Percentiles rank a stretch among this genome's conserved stretches.
Evolutionary conservation across 2,797 vertebrate species (phyloP).

Genomic region (Crenichthys baileyi): DNA sequence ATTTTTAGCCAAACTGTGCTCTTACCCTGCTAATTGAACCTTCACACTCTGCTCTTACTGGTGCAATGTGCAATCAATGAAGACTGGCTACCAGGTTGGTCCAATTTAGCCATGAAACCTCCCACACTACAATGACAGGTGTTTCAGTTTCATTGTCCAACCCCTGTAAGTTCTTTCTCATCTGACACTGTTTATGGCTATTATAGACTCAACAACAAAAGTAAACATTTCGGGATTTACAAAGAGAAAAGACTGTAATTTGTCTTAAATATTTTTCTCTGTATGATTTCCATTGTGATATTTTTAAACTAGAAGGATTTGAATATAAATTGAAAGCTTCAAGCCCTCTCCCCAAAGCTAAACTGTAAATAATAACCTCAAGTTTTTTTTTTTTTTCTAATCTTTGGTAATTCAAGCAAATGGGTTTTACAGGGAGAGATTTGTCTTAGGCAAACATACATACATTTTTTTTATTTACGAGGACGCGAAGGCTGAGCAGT

Average conservation of each 20-base stretch:
- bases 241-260: constrained; percentile 50
- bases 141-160: too few species aligned
- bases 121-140: too few species aligned
- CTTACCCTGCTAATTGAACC: too few species aligned
- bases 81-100: too few species aligned
- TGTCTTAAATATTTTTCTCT: constrained; percentile 67
- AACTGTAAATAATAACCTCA: constrained; percentile 87
- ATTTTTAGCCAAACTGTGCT: too few species aligned
- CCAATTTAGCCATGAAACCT: too few species aligned
- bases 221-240: constrained; percentile 54
- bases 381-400: constrained; percentile 79
- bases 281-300: constrained; percentile 67
- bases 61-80: too few species aligned
- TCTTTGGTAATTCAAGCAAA: constrained; percentile 86
- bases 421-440: constrained; percentile 81
- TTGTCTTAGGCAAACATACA: constrained; percentile 87
- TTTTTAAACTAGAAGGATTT: constrained; percentile 76
- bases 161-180: constrained; percentile 50
- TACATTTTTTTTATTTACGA: constrained; percentile 95
- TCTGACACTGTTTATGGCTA: constrained; percentile 42
- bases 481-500: constrained; percentile 87
- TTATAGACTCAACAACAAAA: constrained; percentile 66
- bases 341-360: constrained; percentile 74
- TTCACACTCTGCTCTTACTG: too few species aligned
- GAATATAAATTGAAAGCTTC: constrained; percentile 81